A percentile compares a stretch with the other conserved stretches of the same genome.
phyloP scores from a whole-genome alignment of 2,797 vertebrate species.

The Phaenicophaeus curvirostris region DNA sequence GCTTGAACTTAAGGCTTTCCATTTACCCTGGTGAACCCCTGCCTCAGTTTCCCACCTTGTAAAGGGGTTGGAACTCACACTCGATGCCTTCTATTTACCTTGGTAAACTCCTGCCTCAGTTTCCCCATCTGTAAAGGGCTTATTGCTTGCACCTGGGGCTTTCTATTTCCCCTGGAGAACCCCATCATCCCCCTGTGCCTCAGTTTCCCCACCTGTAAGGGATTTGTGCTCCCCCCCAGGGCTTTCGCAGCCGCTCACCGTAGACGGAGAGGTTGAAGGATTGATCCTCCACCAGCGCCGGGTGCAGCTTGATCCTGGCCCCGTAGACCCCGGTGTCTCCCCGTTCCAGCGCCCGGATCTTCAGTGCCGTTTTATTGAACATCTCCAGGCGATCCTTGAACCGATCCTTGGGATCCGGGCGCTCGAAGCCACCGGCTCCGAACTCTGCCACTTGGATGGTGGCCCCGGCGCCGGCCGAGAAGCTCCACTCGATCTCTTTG shows the following conservation, averaged over 20 bases:
- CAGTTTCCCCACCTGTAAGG: background rate
- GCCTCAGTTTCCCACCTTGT: no score
- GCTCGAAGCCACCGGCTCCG: background rate
- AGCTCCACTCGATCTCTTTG: constrained; percentile 13
- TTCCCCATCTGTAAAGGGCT: no score
- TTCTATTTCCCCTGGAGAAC: no score
- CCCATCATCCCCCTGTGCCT: background rate
- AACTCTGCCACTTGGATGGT: background rate
- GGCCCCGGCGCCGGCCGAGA: background rate
- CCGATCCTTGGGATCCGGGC: background rate
- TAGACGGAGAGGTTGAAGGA: background rate
- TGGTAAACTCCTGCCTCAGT: no score
- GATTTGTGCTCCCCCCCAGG: background rate
- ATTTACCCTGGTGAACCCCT: no score
- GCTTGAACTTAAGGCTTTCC: no score
- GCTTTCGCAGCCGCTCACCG: background rate
- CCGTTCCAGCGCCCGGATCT: background rate
- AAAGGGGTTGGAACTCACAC: no score
- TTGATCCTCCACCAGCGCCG: background rate
- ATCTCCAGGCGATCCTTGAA: background rate
- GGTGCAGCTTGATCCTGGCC: background rate
- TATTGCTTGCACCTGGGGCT: no score
- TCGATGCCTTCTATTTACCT: no score
- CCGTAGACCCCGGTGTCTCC: background rate
- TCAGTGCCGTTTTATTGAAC: background rate